Percentiles rank a stretch among this genome's conserved stretches.
These are phyloP conservation scores for Drosophila lacicola DNA, from an alignment of 2,888 invertebrate species.

Conservation along the genomic window DNA sequence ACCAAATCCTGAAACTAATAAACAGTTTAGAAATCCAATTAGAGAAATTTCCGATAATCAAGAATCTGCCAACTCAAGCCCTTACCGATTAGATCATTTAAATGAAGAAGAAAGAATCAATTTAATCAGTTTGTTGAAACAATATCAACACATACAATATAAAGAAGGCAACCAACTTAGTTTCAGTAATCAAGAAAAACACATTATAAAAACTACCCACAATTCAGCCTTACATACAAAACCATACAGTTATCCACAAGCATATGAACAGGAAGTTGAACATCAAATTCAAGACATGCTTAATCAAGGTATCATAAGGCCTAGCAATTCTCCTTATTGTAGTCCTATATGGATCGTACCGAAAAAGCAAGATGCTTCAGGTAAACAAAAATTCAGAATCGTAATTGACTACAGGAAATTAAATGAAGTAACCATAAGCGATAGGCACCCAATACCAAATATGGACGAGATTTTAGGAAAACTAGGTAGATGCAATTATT, in stretches of 20 bases:
- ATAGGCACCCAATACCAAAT: slow-evolving; percentile 20
- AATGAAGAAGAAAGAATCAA: slow-evolving; percentile 6
- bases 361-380: slow-evolving; percentile 3
- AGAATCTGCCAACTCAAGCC: not conserved
- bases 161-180: not conserved
- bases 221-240: not conserved
- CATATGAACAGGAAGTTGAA: not conserved
- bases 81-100: not conserved
- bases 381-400: slow-evolving; percentile 8
- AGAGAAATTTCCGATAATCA: not conserved
- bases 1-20: not conserved
- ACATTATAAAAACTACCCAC: too few relatives aligned
- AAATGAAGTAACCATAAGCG: slow-evolving; percentile 8
- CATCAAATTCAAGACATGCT: not conserved
- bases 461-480: slow-evolving; percentile 17
- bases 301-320: too few relatives aligned
- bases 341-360: slow-evolving; percentile 1
- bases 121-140: slow-evolving; percentile 2
- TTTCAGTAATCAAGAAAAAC: too few relatives aligned
- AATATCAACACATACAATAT: not conserved
- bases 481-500: slow-evolving; percentile 17
- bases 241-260: slow-evolving; percentile 3
- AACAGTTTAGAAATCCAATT: not conserved
- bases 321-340: slow-evolving; percentile 2
- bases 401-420: slow-evolving; percentile 11